Conservation (phyloP, 2,797 vertebrate species). For the Merluccius polli region DNA sequence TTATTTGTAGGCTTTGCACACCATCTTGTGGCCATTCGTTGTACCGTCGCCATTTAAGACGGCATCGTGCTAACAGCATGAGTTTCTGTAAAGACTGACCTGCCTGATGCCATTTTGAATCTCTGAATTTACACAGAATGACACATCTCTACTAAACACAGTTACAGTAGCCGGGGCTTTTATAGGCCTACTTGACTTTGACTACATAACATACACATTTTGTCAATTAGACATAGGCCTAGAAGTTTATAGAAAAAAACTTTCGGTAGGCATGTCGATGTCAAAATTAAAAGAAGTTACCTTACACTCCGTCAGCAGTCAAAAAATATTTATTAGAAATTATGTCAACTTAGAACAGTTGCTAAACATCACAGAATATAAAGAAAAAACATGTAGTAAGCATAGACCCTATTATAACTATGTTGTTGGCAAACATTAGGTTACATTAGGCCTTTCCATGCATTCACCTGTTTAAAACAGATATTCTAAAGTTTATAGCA, state of each 20-base stretch:
- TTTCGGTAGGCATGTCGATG: not conserved
- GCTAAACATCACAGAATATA: not conserved
- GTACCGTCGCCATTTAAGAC: not conserved
- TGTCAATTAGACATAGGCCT: too few relatives aligned
- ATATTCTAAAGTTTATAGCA: not conserved
- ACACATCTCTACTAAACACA: not conserved
- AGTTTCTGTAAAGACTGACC: not conserved
- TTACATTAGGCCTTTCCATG: not conserved
- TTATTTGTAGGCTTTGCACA: constrained; percentile 51
- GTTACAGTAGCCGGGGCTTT: not conserved
- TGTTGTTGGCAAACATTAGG: not conserved
- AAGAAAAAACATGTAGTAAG: not conserved
- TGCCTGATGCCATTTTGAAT: not conserved
- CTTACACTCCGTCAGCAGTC: not conserved
- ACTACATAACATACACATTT: not conserved
- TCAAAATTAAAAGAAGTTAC: not conserved
- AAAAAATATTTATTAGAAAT: not conserved
- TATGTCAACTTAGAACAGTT: not conserved
- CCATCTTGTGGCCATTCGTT: constrained; percentile 49
- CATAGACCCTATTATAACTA: not conserved
- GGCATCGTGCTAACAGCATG: not conserved
- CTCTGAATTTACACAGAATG: not conserved
- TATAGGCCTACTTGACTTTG: not conserved
- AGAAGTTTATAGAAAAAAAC: not conserved
- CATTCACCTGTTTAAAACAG: not conserved